phyloP scores from a whole-genome alignment of 1,140 invertebrate species.

The Ganaspis sp. region DNA sequence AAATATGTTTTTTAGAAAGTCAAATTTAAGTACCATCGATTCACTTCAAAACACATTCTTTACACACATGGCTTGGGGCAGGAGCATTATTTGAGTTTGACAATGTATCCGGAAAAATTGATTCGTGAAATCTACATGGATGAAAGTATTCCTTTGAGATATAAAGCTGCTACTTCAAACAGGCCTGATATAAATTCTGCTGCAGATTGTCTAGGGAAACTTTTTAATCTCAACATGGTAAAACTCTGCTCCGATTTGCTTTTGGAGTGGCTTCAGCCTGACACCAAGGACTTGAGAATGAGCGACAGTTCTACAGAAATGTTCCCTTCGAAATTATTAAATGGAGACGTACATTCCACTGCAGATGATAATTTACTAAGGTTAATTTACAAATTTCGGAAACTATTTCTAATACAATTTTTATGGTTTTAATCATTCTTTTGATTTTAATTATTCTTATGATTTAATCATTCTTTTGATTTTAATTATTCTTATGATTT shows the following conservation, averaged over 20 bases:
- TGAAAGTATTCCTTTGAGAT: slow-evolving; percentile 67
- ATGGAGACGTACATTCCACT: slow-evolving; percentile 37
- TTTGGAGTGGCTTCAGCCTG: slow-evolving; percentile 69
- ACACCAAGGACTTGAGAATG: slow-evolving; percentile 42
- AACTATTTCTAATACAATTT: too few relatives aligned
- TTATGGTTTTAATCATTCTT: slow-evolving; percentile 16
- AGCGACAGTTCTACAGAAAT: slow-evolving; percentile 61
- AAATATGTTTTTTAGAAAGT: slow-evolving; percentile 61
- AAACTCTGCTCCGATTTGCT: slow-evolving; percentile 66
- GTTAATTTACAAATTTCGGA: too few relatives aligned
- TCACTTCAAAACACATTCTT: slow-evolving; percentile 69
- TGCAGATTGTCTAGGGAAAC: slow-evolving; percentile 56
- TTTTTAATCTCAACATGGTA: slow-evolving; percentile 65
- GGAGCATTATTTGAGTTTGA: slow-evolving; percentile 65
- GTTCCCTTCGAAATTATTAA: slow-evolving; percentile 30
- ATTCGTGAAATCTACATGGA: slow-evolving; percentile 70
- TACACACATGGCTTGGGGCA: slow-evolving; percentile 66
- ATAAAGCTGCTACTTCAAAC: slow-evolving; percentile 49
- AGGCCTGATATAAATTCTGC: slow-evolving; percentile 72
- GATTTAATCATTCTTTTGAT: too few relatives aligned
- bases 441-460: neutral
- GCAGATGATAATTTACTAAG: slow-evolving; percentile 65
- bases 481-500: too few relatives aligned
- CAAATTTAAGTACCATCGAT: slow-evolving; percentile 67
- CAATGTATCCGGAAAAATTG: slow-evolving; percentile 62